These are phyloP conservation scores for Melangyna quadrimaculata DNA, from an alignment of 2,888 invertebrate species.

Conservation along the genomic window DNA sequence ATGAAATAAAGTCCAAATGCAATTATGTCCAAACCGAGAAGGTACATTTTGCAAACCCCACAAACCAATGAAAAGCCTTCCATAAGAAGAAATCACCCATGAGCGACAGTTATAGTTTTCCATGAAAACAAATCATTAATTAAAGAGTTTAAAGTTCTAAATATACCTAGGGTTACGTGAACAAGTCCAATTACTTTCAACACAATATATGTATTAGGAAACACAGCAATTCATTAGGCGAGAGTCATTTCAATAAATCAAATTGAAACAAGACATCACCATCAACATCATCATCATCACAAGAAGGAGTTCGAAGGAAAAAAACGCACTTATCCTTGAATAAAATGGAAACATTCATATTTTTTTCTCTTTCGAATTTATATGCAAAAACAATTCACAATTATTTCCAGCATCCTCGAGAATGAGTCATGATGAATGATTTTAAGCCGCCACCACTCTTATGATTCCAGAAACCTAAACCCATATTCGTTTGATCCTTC, in stretches of 20 bases:
- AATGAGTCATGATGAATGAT: neutral
- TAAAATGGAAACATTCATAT: neutral
- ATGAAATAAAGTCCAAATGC: too few species aligned
- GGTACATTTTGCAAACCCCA: too few species aligned
- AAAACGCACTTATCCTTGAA: slow-evolving; percentile 2
- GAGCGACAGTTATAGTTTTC: too few species aligned
- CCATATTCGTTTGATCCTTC: neutral
- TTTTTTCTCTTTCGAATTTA: neutral
- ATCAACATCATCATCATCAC: neutral
- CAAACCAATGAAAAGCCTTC: too few species aligned
- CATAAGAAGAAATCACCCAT: too few species aligned
- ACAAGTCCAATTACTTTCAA: neutral
- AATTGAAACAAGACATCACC: neutral
- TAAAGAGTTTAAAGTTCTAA: too few species aligned
- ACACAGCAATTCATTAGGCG: neutral
- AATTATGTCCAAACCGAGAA: too few species aligned
- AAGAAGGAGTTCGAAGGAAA: neutral
- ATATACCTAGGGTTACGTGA: too few species aligned
- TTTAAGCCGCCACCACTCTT: neutral
- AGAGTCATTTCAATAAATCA: neutral
- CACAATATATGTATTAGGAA: too few species aligned
- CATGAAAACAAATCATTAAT: too few species aligned
- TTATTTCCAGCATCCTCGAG: neutral
- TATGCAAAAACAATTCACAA: slow-evolving; percentile 5
- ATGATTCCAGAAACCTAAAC: neutral